A percentile compares a stretch with the other conserved stretches of the same genome.
phyloP scores from a whole-genome alignment of 2,113 vertebrate species.

The Triplophysa siluroides region DNA sequence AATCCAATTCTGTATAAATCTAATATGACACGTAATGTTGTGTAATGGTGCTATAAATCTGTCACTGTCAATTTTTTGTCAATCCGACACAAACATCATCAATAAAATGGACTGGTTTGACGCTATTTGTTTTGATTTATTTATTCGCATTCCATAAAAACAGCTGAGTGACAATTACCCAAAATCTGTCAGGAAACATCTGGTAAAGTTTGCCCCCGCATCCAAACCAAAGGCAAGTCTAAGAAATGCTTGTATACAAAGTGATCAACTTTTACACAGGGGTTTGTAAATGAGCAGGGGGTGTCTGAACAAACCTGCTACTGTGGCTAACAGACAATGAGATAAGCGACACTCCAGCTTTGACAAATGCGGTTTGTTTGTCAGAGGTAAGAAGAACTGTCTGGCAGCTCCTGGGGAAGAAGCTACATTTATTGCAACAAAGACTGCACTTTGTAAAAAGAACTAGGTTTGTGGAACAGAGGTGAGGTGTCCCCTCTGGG shows the following conservation, averaged over 20 bases:
- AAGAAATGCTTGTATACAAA: conserved; percentile 52
- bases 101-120: background rate
- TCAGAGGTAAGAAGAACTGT: conserved; percentile 54
- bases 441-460: conserved; percentile 46
- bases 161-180: background rate
- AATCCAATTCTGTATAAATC: background rate
- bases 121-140: too few species aligned
- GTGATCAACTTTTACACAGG: conserved; percentile 54
- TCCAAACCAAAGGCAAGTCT: conserved; percentile 27
- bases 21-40: too few species aligned
- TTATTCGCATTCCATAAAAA: conserved; percentile 29
- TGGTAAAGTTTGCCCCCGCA: background rate
- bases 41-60: background rate
- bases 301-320: conserved; percentile 64
- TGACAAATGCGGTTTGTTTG: conserved; percentile 71
- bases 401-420: conserved; percentile 56
- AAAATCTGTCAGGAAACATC: background rate
- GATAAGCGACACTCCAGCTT: conserved; percentile 56
- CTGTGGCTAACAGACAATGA: conserved; percentile 70
- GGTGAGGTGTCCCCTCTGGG: conserved; percentile 32
- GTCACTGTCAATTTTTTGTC: background rate
- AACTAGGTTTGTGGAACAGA: conserved; percentile 42
- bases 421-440: conserved; percentile 61
- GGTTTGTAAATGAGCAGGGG: conserved; percentile 47
- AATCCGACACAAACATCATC: background rate